phyloP scores from a whole-genome alignment of 1,140 invertebrate genomes.

The Scaptomyza pallida region DNA sequence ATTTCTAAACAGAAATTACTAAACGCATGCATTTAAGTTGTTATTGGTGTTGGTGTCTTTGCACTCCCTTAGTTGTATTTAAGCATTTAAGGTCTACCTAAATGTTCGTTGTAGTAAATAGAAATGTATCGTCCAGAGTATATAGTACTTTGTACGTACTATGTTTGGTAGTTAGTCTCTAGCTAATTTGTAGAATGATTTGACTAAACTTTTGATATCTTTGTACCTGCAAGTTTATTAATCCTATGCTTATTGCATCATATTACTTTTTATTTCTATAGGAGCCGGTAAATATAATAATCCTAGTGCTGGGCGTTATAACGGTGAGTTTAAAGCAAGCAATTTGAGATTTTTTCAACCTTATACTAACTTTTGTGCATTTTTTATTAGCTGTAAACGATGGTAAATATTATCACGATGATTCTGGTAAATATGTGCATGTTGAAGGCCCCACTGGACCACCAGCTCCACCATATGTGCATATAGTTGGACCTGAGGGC shows the following conservation, averaged over 20 bases:
- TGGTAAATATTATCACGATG: constrained; percentile 85
- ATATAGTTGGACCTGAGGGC: constrained; percentile 81
- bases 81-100: constrained; percentile 32
- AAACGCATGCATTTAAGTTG: constrained; percentile 17
- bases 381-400: constrained; percentile 57
- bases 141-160: constrained; percentile 33
- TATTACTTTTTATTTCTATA: constrained; percentile 54
- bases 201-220: constrained; percentile 17
- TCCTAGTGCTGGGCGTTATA: constrained; percentile 60
- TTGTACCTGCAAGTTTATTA: constrained; percentile 46
- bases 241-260: constrained; percentile 45
- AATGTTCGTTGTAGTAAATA: constrained; percentile 27
- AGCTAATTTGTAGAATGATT: constrained; percentile 40
- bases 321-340: constrained; percentile 54
- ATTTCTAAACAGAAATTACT: constrained; percentile 1
- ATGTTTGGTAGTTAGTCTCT: constrained; percentile 50
- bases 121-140: constrained; percentile 10
- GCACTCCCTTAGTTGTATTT: constrained; percentile 15
- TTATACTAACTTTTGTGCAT: neutral
- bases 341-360: no score
- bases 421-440: constrained; percentile 85
- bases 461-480: constrained; percentile 85
- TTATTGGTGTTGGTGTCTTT: constrained; percentile 25
- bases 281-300: constrained; percentile 77
- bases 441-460: constrained; percentile 84